Percentiles rank a stretch among this genome's conserved stretches.
Conservation (phyloP, 2,113 vertebrate genomes). For the Gymnobelideus leadbeateri region DNA sequence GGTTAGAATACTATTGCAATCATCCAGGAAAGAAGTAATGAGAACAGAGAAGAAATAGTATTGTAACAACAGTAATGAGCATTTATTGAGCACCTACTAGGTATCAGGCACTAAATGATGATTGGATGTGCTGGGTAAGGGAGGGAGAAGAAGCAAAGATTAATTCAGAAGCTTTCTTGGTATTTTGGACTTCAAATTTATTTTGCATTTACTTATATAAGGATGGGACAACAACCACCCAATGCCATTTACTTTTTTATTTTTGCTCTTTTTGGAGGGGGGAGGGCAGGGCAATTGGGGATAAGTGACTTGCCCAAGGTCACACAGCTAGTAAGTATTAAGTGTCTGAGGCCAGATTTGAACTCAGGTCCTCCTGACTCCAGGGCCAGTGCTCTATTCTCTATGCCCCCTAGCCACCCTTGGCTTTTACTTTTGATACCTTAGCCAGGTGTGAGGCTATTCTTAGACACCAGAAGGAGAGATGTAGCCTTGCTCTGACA, state of each 20-base stretch:
- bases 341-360: too few relatives aligned
- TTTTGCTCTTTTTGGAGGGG: too few relatives aligned
- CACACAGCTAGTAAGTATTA: too few relatives aligned
- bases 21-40: neutral
- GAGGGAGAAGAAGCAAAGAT: neutral
- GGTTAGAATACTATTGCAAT: too few relatives aligned
- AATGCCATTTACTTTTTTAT: neutral
- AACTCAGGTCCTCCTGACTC: too few relatives aligned
- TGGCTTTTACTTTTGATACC: neutral
- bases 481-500: too few relatives aligned
- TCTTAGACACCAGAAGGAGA: too few relatives aligned
- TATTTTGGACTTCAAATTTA: neutral
- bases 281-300: too few relatives aligned
- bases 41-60: neutral
- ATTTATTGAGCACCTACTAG: neutral
- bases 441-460: neutral
- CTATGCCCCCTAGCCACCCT: too few relatives aligned
- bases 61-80: neutral
- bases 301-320: too few relatives aligned
- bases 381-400: too few relatives aligned
- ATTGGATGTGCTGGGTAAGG: neutral
- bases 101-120: neutral
- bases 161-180: neutral
- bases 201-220: neutral
- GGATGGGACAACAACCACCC: neutral